A percentile compares a stretch with the other conserved stretches of the same genome.
Conservation (phyloP, 2,888 invertebrate genomes). For the Parnassius glacialis region DNA sequence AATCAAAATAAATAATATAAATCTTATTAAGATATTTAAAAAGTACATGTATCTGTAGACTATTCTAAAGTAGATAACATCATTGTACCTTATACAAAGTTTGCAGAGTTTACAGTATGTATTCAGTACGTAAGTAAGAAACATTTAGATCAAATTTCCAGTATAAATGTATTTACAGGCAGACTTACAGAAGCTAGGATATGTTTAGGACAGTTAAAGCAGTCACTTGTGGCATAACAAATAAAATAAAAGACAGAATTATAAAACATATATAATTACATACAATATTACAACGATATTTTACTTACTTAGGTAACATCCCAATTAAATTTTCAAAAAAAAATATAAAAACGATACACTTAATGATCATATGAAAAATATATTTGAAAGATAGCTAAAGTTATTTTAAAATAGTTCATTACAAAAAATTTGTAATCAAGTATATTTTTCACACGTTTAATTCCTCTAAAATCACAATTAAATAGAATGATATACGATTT, state of each 20-base stretch:
- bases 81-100: no score
- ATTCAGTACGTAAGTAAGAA: no score
- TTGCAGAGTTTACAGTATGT: no score
- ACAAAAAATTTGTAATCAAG: not conserved
- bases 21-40: no score
- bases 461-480: not conserved
- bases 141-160: no score
- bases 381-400: not conserved
- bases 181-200: not conserved
- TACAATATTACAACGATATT: not conserved
- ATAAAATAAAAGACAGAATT: conserved; percentile 1
- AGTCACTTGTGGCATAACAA: not conserved
- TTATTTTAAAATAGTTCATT: not conserved
- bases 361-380: not conserved
- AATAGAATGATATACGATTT: no score
- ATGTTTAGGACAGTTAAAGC: not conserved
- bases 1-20: no score
- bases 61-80: no score
- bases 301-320: not conserved
- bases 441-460: not conserved
- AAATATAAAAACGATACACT: not conserved
- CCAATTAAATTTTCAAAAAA: not conserved
- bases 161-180: not conserved
- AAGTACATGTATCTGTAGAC: no score
- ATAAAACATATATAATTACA: conserved; percentile 2